Evolutionary conservation across 2,797 vertebrate genomes (phyloP), one percentile per base, ranked within the genome.

Genomic region (Acanthornis magna): DNA sequence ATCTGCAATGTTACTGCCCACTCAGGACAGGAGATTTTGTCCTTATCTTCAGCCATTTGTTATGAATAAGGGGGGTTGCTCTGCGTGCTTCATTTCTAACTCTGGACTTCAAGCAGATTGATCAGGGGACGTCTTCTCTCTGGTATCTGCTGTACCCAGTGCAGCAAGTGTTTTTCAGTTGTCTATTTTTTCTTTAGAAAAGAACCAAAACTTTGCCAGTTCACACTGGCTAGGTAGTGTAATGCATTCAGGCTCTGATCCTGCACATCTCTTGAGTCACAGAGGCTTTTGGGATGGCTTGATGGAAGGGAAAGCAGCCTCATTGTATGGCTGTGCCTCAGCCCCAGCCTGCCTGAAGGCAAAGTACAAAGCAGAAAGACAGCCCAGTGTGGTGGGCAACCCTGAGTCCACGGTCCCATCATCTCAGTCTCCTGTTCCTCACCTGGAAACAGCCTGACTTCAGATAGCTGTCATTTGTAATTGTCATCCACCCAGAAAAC

Each of bases 11-110:
- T 53, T 90, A 34, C 60, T 93, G 80, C 27, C 54, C 48, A 34
- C 18, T 16, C 3, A 3, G 40, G 51, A 72, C 47, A 34, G 18
- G 3, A 40, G 12, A 8, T 67, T 84, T 88, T 27, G 1, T 50
- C 27, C 38, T 47, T 43, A 20, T 65, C 42, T 72, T 55, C 36
- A 66, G 12, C 45, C 23, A 42, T 48, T 79, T 88, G 32, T 51
- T 91, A 19, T 2, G 3, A 2, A 6, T 26, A 23, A 57, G 21
- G 12, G 18, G 74, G 9, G 10, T 30, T 86, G 36, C 34, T 67
- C 29, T 74, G 16, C 0, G 0, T 53, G 21, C 32, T 75, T 87
- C 0, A 0, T 76, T 89, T 79, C 55, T 51, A 29, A 51, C 53
- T 86, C 50, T 57, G n/a, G 23, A 36, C 70, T 88, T 66, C 74